These are phyloP conservation scores for Eupithecia tripunctaria DNA, from an alignment of 2,888 invertebrate genomes.

Conservation along the genomic window DNA sequence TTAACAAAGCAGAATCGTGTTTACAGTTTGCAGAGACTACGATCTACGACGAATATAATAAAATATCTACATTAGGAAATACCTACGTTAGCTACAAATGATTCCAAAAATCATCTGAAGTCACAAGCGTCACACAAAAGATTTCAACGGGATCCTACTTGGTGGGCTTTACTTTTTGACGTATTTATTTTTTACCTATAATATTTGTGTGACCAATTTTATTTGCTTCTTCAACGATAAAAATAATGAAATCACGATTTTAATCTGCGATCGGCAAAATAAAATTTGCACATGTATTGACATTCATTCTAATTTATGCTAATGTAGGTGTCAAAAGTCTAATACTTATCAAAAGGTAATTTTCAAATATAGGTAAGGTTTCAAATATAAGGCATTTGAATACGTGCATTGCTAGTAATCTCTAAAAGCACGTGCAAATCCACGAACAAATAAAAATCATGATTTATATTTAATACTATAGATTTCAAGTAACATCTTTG, in stretches of 20 bases:
- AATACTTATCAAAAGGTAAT: not conserved
- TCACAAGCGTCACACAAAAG: slow-evolving; percentile 23
- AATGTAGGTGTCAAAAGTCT: not conserved
- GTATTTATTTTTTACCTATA: not conserved
- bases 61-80: too few relatives aligned
- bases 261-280: not conserved
- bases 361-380: not conserved
- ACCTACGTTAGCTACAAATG: not conserved
- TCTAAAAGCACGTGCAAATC: not conserved
- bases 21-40: not conserved
- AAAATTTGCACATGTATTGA: not conserved
- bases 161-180: not conserved
- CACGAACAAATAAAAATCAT: not conserved
- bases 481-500: not conserved
- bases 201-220: not conserved
- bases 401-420: not conserved
- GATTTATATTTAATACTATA: not conserved
- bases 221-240: not conserved
- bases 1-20: too few relatives aligned
- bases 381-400: too few relatives aligned
- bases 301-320: slow-evolving; percentile 2
- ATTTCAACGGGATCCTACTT: slow-evolving; percentile 40
- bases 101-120: not conserved
- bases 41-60: too few relatives aligned
- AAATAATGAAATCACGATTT: not conserved